phyloP scores from a whole-genome alignment of 2,113 vertebrate genomes.

The Indicator maculatus region DNA sequence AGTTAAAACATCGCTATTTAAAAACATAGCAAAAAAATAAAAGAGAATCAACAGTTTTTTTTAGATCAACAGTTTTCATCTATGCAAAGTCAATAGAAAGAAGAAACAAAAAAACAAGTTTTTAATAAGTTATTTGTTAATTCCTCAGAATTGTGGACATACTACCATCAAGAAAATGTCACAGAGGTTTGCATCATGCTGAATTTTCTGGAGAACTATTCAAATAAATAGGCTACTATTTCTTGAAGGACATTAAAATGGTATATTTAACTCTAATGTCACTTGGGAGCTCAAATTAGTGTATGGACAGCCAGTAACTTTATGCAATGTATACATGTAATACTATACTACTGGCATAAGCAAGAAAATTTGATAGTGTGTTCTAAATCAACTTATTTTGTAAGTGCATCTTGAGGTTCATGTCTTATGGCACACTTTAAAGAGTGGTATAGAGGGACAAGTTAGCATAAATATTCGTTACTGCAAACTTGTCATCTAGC shows the following conservation, averaged over 20 bases:
- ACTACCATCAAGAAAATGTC: background rate
- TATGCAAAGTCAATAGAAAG: conserved; percentile 3
- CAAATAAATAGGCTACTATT: background rate
- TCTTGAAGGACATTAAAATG: background rate
- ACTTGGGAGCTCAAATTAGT: background rate
- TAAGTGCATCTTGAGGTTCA: background rate
- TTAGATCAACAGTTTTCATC: conserved; percentile 2
- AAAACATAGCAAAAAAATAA: background rate
- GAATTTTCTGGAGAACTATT: background rate
- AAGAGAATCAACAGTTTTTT: background rate
- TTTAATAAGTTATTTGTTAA: background rate
- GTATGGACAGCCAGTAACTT: background rate
- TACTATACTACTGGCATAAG: background rate
- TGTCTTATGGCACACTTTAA: background rate
- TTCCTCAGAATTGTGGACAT: background rate
- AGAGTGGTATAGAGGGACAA: background rate
- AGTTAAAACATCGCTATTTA: conserved; percentile 4
- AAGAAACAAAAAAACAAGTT: conserved; percentile 10
- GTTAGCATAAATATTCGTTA: background rate
- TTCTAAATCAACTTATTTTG: background rate
- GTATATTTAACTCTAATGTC: background rate
- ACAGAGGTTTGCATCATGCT: background rate
- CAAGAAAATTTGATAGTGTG: background rate
- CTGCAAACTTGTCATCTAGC: background rate
- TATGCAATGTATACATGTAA: background rate